Base-by-base conservation (phyloP, 2,113 vertebrate genomes). In the Callospermophilus lateralis region DNA sequence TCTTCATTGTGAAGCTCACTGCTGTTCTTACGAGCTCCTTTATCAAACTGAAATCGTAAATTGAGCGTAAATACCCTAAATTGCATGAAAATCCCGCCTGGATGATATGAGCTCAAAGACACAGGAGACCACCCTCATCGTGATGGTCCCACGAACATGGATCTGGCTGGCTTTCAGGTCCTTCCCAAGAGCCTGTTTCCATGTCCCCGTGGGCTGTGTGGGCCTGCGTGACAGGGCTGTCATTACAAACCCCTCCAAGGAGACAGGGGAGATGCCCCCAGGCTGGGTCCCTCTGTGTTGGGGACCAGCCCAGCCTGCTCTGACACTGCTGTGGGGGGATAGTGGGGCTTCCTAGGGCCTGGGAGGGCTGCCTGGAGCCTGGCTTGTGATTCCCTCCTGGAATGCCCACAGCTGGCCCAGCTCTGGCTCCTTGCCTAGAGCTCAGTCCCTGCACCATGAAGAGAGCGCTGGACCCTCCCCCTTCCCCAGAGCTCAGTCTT, bases 61-160 rank as follows among this genome's bases (percentile, higher is more conserved):
- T 4, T 17, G 58, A 39, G 55, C n/a, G 8, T 6, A 24, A 22
- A 32, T 6, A 45, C 0, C 67, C 13, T 63, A 6, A 9, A 3
- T 17, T 4, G 34, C 80, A 6, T 3, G 4, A 3, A 16, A 67
- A 22, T 1, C 34, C 0, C 1, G 3, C 53, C 19, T 30, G 72
- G 73, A 53, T 0, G 6, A 9, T 10, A 30, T 0, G 45, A 72
- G 87, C 28, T 12, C 8, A 15, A 37, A 34, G n/a, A 7, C 28
- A 24, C 37, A 20, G 17, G 48, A 32, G 30, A 19, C 37, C 10
- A 0, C 19, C 20, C 16, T 15, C 42, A 0, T 2, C 0, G 48
- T 11, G 26, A 4, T 37, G 0, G 4, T 0, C 1, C 7, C 3
- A 6, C 74, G 34, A 2, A 51, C 2, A 0, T 34, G 5, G 76